Base-by-base conservation (phyloP, 2,888 invertebrate species). In the Hyposoter didymator region DNA sequence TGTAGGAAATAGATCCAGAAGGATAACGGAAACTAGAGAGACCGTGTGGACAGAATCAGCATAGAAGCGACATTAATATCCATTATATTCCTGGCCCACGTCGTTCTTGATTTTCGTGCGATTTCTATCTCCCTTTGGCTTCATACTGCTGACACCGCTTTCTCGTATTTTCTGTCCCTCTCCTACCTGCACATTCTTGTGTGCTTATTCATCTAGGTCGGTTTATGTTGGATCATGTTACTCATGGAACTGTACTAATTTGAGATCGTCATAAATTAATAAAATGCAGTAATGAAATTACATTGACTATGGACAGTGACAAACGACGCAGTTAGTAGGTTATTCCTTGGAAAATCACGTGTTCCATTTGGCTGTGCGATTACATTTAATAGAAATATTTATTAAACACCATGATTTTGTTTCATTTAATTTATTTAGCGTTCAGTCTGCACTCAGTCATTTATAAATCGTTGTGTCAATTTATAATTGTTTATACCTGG, bases 61-160 rank as follows among this genome's bases (percentile, higher is more conserved):
- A 89, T 89, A 88, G 89, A 66, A 88, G 88, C 83, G 88, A 89
- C 90, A 92, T 91, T 90, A 91, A 91, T 92, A 91, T 91, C 91
- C 90, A 92, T 90, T 90, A 90, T 90, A 90, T 89, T 90, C 85
- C 86, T 81, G 67, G 70, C 69, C 32, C 82, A 52, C 67, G 87
- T 82, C 87, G 67, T 84, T 85, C 73, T 85, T 87, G 84, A 87
- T 87, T 84, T 80, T 79, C 80, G 79, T 67, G 80, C 85, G 87
- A 82, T 78, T 76, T 84, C 80, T 74, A 59, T 82, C 78, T 79
- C 78, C 81, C 82, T 74, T 66, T 87, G 35, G 69, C 79, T 78
- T 72, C 80, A 59, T 28, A 22, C 22, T 74, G 43, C 73, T 55
- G 75, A 78, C 67, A 69, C 52, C 28, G 73, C 39, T 75, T 78